Evolutionary conservation across 2,888 invertebrate species (phyloP), one percentile per base, ranked within the genome.

Genomic region (Diplazon laetatorius): DNA sequence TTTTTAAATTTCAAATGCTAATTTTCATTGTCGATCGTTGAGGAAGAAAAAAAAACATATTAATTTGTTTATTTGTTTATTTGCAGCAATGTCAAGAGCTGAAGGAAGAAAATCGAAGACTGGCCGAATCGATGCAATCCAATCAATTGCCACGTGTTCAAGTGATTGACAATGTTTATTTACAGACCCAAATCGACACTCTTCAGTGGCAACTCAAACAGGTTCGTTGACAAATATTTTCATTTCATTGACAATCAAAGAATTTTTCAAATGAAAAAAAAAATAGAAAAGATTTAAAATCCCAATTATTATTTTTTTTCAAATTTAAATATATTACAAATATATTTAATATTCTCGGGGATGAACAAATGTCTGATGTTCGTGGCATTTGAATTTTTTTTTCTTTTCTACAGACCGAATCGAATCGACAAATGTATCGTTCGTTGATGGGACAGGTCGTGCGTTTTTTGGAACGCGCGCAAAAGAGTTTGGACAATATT

Each of bases 121-220:
- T 92, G 78, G 88, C 88, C 78, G 87, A 85, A 77, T 84, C 87
- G 44, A 78, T 89, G 73, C 82, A 85, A 48, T 83, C 82, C 62
- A 88, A 89, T 82, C 86, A 88, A 73, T 85, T 89, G 66, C 87
- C 90, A 8, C 91, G 91, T 70, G 87, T 91, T 70, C 92, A 91
- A 44, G 92, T 85, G 76, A 87, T 94, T 84, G 94, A 94, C 91
- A 93, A 92, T 85, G 92, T 94, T 81, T 93, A 93, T 30, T 91
- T 94, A 55, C 94, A 95, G 85, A 93, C 93, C 84, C 94, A 95
- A 88, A 93, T 95, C 55, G 94, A 94, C 85, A 95, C 95, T 12
- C 91, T 95, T 78, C 93, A 94, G 87, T 95, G 95, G 95, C 95
- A 95, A 87, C 89, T 95, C 55, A 93, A 94, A 89, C 95, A 95